Conservation (phyloP, 1,140 invertebrate genomes). For the Limonius californicus region DNA sequence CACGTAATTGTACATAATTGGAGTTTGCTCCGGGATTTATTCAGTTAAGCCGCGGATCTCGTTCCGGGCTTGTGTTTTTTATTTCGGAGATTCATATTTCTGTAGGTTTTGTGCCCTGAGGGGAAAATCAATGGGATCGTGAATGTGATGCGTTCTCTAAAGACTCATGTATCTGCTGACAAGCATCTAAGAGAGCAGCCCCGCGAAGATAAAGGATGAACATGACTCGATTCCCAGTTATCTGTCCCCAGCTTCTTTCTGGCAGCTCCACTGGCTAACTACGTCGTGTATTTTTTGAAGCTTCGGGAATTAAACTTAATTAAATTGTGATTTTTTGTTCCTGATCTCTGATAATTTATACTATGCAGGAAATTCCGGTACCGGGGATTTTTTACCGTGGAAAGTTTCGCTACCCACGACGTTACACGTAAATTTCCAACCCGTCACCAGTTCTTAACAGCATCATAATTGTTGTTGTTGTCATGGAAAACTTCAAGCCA, state of each 20-base stretch:
- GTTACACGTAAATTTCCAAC: too few relatives aligned
- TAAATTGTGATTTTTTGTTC: not conserved
- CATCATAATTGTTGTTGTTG: too few relatives aligned
- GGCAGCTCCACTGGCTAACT: too few relatives aligned
- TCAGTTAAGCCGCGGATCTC: not conserved
- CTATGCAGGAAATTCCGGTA: too few relatives aligned
- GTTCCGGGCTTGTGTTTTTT: not conserved
- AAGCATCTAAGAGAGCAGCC: slow-evolving; percentile 1
- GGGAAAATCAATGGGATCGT: not conserved
- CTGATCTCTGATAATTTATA: not conserved
- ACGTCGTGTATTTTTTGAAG: not conserved
- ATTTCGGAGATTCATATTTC: not conserved
- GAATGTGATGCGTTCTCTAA: not conserved
- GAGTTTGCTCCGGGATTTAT: not conserved
- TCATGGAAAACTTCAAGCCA: too few relatives aligned
- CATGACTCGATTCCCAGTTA: not conserved
- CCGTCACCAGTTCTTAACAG: too few relatives aligned
- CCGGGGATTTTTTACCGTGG: too few relatives aligned
- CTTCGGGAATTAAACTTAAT: not conserved
- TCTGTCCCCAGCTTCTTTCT: not conserved
- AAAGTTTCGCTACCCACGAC: too few relatives aligned
- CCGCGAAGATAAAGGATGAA: not conserved
- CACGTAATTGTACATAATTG: not conserved
- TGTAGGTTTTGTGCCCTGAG: not conserved
- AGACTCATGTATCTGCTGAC: slow-evolving; percentile 1